These are phyloP conservation scores for Pandion haliaetus DNA, from an alignment of 2,113 vertebrate species.

Conservation along the genomic window DNA sequence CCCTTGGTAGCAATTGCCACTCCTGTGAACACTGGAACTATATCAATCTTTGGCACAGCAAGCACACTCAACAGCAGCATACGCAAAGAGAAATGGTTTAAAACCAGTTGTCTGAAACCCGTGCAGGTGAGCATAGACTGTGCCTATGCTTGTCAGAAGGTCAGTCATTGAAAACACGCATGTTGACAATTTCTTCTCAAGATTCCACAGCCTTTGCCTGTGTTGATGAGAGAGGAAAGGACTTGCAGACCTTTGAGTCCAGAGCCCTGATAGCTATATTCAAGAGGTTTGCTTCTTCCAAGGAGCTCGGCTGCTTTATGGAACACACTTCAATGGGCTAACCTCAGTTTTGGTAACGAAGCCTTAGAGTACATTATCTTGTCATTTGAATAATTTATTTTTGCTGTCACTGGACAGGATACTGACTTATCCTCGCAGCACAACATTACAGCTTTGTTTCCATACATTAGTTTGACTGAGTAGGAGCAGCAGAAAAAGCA, in stretches of 20 bases:
- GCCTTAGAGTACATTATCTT: background rate
- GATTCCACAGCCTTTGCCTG: background rate
- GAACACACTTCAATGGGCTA: background rate
- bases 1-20: background rate
- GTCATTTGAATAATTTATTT: background rate
- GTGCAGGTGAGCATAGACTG: background rate
- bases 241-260: background rate
- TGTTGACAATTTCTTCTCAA: background rate
- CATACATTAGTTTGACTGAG: background rate
- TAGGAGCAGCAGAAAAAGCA: background rate
- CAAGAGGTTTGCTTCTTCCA: background rate
- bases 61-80: background rate
- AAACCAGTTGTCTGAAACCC: background rate
- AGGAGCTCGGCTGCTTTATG: background rate
- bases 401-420: background rate
- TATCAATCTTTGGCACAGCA: background rate
- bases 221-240: background rate
- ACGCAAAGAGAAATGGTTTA: background rate
- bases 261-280: background rate
- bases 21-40: background rate
- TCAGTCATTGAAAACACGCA: background rate
- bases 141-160: background rate
- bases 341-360: background rate
- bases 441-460: background rate
- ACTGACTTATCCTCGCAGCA: background rate